phyloP scores from a whole-genome alignment of 2,113 vertebrate species.

The Pongo pygmaeus region DNA sequence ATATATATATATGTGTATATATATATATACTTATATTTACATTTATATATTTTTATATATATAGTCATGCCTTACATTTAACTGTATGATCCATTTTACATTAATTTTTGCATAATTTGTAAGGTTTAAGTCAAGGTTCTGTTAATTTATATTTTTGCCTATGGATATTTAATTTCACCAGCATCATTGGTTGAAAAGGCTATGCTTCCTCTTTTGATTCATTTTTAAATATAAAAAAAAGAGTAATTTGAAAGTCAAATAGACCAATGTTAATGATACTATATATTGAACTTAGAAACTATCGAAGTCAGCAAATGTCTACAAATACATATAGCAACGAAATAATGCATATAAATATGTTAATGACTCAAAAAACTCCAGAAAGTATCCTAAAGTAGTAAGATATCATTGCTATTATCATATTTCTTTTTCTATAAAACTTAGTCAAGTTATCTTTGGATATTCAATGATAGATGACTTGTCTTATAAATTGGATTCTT shows the following conservation, averaged over 20 bases:
- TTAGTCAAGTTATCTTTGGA: constrained; percentile 48
- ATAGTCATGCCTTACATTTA: background rate
- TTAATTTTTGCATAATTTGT: background rate
- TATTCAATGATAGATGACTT: constrained; percentile 69
- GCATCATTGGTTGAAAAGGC: background rate
- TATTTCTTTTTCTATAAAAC: background rate
- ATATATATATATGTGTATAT: too few species aligned
- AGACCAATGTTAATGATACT: background rate
- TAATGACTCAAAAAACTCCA: background rate
- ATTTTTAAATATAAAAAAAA: constrained; percentile 5
- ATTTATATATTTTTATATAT: too few species aligned
- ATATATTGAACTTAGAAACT: background rate
- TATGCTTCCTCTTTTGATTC: background rate
- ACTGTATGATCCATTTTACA: background rate
- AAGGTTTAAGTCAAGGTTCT: background rate
- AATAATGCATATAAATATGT: background rate
- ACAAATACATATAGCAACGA: background rate
- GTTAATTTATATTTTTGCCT: background rate
- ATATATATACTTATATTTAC: too few species aligned
- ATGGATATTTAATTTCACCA: background rate
- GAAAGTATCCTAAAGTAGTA: background rate
- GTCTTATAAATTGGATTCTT: constrained; percentile 70
- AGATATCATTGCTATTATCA: background rate
- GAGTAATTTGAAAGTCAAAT: background rate
- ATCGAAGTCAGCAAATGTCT: background rate